phyloP scores from a whole-genome alignment of 1,140 invertebrate species.

The Nasonia longicornis region DNA sequence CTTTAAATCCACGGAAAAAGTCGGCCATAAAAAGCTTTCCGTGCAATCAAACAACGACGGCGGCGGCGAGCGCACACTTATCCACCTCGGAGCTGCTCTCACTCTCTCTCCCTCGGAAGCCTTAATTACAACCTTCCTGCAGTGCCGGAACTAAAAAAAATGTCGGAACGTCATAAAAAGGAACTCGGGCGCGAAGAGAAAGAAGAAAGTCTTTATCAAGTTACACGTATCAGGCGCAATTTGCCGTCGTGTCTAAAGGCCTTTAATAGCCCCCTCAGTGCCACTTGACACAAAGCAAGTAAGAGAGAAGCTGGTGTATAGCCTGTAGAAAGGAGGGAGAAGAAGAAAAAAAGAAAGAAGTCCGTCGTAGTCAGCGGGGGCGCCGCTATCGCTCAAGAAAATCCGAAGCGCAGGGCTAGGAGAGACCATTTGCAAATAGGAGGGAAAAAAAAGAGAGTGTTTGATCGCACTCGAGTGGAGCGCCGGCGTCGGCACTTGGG shows the following conservation, averaged over 20 bases:
- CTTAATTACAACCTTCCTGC: constrained; percentile 17
- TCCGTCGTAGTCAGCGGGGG: not conserved
- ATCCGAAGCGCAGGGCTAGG: constrained; percentile 26
- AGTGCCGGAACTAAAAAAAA: constrained; percentile 17
- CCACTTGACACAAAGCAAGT: constrained; percentile 40
- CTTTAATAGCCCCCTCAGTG: constrained; percentile 41
- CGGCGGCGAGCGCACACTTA: not conserved
- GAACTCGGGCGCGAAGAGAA: not conserved
- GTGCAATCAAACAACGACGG: not conserved
- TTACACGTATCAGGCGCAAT: constrained; percentile 40
- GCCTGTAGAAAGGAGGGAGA: not conserved
- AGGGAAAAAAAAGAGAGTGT: not conserved
- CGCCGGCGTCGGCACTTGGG: constrained; percentile 12
- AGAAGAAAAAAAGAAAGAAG: not conserved
- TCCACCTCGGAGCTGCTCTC: not conserved
- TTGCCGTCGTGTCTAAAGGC: constrained; percentile 43
- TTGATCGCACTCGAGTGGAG: constrained; percentile 32
- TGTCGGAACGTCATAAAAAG: constrained; percentile 18
- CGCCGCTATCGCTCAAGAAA: constrained; percentile 36
- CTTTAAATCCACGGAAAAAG: not conserved
- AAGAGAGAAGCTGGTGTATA: not conserved
- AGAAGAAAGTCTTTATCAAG: constrained; percentile 38
- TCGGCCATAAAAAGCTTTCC: not conserved
- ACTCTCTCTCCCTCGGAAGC: not conserved
- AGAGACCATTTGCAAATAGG: constrained; percentile 35